Evolutionary conservation across 2,797 vertebrate genomes (phyloP).

Genomic region (Xyrichtys novacula): DNA sequence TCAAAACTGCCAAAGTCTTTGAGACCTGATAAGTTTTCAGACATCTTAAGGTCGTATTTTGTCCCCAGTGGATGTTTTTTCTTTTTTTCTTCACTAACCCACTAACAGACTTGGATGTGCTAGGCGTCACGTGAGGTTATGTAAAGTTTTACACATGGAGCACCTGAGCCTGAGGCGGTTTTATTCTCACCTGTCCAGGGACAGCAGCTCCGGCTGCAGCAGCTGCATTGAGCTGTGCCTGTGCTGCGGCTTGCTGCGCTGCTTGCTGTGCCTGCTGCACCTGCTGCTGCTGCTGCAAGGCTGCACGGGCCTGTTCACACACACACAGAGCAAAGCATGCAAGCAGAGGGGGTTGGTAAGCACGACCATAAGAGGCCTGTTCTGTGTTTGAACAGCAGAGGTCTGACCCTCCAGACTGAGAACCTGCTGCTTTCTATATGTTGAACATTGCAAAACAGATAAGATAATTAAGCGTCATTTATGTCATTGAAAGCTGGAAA

Average conservation of each 20-base stretch:
- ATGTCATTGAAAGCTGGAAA: too few relatives aligned
- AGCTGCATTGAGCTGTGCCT: slow-evolving; percentile 83
- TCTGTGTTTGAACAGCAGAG: neutral
- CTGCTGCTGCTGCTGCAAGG: slow-evolving; percentile 84
- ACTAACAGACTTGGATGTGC: neutral
- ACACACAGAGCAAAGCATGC: slow-evolving; percentile 38
- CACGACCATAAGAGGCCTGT: neutral
- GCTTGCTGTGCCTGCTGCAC: slow-evolving; percentile 69
- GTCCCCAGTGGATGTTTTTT: too few relatives aligned
- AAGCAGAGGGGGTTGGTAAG: slow-evolving; percentile 28
- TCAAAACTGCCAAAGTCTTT: too few relatives aligned
- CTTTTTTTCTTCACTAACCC: too few relatives aligned
- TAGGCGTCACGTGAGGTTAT: neutral
- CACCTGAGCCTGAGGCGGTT: slow-evolving; percentile 10
- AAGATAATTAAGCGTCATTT: too few relatives aligned
- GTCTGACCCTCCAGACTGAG: too few relatives aligned
- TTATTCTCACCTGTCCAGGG: slow-evolving; percentile 89
- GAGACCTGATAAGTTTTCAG: too few relatives aligned
- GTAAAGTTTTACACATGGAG: neutral
- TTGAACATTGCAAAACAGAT: too few relatives aligned
- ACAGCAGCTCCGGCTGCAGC: slow-evolving; percentile 18
- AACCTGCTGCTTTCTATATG: too few relatives aligned
- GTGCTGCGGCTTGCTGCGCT: slow-evolving; percentile 75
- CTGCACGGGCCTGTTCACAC: slow-evolving; percentile 83
- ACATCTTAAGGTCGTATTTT: too few relatives aligned